Percentiles rank a stretch among this genome's conserved stretches.
These are phyloP conservation scores for Apamea sordens DNA, from an alignment of 2,888 invertebrate genomes.

Conservation along the genomic window DNA sequence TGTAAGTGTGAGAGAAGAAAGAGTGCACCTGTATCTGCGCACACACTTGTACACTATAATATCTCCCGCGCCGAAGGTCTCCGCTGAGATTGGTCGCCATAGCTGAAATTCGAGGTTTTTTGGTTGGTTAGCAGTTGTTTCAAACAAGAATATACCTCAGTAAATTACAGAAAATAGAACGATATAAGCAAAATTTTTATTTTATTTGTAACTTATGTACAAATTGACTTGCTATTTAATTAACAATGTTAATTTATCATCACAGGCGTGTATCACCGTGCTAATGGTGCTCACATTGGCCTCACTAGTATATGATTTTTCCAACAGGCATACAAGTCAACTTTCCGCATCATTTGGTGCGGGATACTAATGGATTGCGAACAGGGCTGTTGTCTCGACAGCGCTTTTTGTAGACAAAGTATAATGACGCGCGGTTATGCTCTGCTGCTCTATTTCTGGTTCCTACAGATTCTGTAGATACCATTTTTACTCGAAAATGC, in stretches of 20 bases:
- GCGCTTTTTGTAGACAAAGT: slow-evolving; percentile 80
- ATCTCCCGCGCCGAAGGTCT: too few species aligned
- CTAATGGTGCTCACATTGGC: slow-evolving; percentile 69
- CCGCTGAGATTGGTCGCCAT: too few species aligned
- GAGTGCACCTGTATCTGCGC: too few species aligned
- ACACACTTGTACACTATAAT: too few species aligned
- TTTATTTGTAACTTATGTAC: background rate
- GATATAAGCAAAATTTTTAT: background rate
- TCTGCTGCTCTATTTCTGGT: slow-evolving; percentile 70
- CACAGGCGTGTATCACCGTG: slow-evolving; percentile 69
- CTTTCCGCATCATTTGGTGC: slow-evolving; percentile 87
- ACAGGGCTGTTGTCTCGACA: slow-evolving; percentile 83
- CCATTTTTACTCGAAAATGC: slow-evolving; percentile 25
- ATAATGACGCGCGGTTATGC: slow-evolving; percentile 73
- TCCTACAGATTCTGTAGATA: slow-evolving; percentile 49
- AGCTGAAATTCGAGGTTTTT: too few species aligned
- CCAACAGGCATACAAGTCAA: slow-evolving; percentile 76
- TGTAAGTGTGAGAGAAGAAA: too few species aligned
- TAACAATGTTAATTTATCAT: slow-evolving; percentile 73
- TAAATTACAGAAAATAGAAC: background rate
- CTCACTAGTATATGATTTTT: slow-evolving; percentile 75
- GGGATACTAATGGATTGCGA: slow-evolving; percentile 87
- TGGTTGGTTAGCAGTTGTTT: background rate
- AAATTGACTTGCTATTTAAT: slow-evolving; percentile 13
- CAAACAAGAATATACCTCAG: background rate